Base-by-base conservation (phyloP, 2,888 invertebrate genomes). In the Aproaerema taeniolella region DNA sequence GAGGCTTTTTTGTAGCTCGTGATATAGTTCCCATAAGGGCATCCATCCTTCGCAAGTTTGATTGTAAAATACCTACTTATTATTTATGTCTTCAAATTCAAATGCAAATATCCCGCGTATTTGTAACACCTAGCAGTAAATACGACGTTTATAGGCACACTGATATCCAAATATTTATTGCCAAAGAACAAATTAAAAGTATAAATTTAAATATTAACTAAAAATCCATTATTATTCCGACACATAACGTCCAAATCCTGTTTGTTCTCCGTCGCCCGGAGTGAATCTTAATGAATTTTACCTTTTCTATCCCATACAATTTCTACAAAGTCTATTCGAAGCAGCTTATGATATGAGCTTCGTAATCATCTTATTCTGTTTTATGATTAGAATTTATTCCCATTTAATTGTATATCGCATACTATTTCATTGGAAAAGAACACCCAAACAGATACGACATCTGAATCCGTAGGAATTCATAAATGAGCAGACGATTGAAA, bases 111-210 rank as follows among this genome's bases (percentile, higher is more conserved):
- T 42, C 47, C 44, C 31, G 50, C 50, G 52, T 54, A 58, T 62
- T 58, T 59, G 65, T 71, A 67, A 67, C 71, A 67, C 63, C 59
- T 62, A 50, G 45, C 57, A 54, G 61, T 58, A 59, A 62, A 69
- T 53, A 46, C 52, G 74, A 75, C 75, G 47, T 75, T 80, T 68
- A 80, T 70, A 50, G 60, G 50, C 59, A 46, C 50, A 43, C 52
- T 61, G 60, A 67, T 69, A 67, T 55, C 66, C 61, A 71, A 72
- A 75, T 77, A 77, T 80, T 80, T 75, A 77, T 75, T 69, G 52
- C 60, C 62, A 63, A 66, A 61, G 50, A 66, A 71, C 71, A 78
- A 79, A 79, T 80, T 79, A 72, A 71, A 75, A 69, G 57, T 73
- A 66, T 74, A 75, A 70, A 74, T 72, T 76, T 68, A 58, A 68